Conservation (phyloP, 2,888 invertebrate species). For the Conomelus anceps region DNA sequence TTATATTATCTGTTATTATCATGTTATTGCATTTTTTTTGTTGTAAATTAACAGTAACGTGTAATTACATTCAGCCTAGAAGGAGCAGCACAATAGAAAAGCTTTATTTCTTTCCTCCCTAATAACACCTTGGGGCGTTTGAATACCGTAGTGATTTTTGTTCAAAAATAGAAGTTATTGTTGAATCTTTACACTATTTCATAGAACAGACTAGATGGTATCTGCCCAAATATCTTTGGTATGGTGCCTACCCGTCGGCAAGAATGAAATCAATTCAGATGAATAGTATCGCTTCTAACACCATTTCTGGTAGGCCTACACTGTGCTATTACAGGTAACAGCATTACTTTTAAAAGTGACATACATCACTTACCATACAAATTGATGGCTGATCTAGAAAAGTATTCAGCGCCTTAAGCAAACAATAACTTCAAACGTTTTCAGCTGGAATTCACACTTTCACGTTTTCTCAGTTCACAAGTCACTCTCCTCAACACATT, state of each 20-base stretch:
- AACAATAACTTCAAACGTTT: not conserved
- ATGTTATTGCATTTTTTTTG: too few species aligned
- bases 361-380: not conserved
- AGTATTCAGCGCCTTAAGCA: not conserved
- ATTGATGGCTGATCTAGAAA: not conserved
- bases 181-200: not conserved
- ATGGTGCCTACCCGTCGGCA: not conserved
- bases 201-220: not conserved
- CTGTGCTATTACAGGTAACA: too few species aligned
- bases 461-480: not conserved
- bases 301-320: too few species aligned
- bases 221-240: not conserved
- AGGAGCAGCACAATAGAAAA: not conserved
- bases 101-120: not conserved
- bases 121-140: not conserved
- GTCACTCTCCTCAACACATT: not conserved
- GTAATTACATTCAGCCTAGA: not conserved
- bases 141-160: too few species aligned
- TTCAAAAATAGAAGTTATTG: not conserved
- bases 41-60: not conserved
- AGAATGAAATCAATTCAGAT: not conserved
- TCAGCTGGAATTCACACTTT: not conserved
- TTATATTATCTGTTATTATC: too few species aligned
- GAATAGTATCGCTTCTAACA: not conserved
- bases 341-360: not conserved